These are phyloP conservation scores for Pagetopsis macropterus DNA, from an alignment of 2,797 vertebrate species.

Conservation along the genomic window DNA sequence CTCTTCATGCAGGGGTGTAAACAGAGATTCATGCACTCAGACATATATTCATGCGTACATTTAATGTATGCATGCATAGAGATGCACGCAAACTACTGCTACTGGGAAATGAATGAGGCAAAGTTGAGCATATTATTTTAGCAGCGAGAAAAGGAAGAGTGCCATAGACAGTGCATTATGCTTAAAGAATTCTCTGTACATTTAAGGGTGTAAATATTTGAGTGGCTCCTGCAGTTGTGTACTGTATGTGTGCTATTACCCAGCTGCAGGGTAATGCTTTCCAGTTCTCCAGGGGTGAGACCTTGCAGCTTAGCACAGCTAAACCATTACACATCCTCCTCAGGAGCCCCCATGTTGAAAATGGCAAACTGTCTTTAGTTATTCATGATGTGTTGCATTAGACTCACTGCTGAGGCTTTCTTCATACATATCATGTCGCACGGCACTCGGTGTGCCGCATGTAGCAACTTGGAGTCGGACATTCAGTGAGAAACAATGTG, in stretches of 20 bases:
- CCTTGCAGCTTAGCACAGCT: conserved; percentile 48
- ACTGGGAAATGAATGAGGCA: conserved; percentile 2
- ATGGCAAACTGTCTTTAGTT: conserved; percentile 70
- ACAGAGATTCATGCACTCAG: conserved; percentile 10
- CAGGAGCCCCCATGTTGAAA: conserved; percentile 50
- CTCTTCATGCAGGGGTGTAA: conserved; percentile 26
- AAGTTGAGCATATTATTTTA: conserved; percentile 38
- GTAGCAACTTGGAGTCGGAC: conserved; percentile 13
- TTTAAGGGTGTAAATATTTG: conserved; percentile 81
- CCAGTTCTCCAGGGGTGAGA: conserved; percentile 65
- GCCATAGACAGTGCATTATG: conserved; percentile 34
- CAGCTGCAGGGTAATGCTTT: conserved; percentile 60
- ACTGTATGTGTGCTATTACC: conserved; percentile 60
- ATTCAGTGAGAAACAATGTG: conserved; percentile 25
- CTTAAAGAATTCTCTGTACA: conserved; percentile 61
- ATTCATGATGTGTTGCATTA: conserved; percentile 77
- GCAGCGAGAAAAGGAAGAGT: conserved; percentile 18
- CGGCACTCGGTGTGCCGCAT: neutral
- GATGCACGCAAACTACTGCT: conserved; percentile 8
- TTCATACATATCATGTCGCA: conserved; percentile 47
- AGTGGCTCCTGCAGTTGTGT: conserved; percentile 64
- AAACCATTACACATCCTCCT: conserved; percentile 65
- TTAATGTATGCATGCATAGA: neutral
- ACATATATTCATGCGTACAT: conserved; percentile 13
- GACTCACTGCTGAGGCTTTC: conserved; percentile 37